phyloP scores from a whole-genome alignment of 2,888 invertebrate species.

The Hypomecis punctinalis region DNA sequence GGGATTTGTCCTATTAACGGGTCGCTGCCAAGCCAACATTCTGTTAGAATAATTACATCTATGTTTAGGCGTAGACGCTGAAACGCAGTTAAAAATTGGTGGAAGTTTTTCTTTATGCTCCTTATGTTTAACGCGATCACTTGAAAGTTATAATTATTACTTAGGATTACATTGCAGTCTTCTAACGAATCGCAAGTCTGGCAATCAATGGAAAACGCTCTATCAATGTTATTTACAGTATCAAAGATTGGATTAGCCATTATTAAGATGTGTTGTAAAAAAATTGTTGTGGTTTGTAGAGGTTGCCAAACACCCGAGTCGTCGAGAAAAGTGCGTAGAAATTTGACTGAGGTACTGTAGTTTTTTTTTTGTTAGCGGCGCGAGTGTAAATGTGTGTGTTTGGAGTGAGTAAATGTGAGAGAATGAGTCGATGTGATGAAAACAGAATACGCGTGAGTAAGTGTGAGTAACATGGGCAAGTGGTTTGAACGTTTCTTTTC shows the following conservation, averaged over 20 bases:
- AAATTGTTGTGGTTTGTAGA: too few relatives aligned
- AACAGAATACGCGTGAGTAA: too few relatives aligned
- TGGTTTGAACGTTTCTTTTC: too few relatives aligned
- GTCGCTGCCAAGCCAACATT: conserved; percentile 2
- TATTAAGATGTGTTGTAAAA: too few relatives aligned
- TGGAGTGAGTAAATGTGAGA: too few relatives aligned
- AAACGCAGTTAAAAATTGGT: not conserved
- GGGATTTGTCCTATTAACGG: conserved; percentile 6
- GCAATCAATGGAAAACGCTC: not conserved
- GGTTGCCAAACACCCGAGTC: not conserved
- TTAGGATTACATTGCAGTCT: not conserved
- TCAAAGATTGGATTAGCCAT: not conserved
- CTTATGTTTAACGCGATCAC: not conserved
- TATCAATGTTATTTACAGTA: conserved; percentile 7
- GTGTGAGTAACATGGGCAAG: too few relatives aligned
- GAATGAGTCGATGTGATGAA: too few relatives aligned
- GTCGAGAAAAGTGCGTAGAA: too few relatives aligned
- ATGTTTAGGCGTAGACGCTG: not conserved
- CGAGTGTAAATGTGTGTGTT: too few relatives aligned
- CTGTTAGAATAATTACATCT: conserved; percentile 3
- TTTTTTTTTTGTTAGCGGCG: too few relatives aligned
- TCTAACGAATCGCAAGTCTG: conserved; percentile 3
- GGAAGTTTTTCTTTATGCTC: too few relatives aligned
- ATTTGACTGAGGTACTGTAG: too few relatives aligned
- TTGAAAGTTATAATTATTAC: not conserved